A percentile compares a stretch with the other conserved stretches of the same genome.
Conservation (phyloP, 2,797 vertebrate genomes). For the Dendrocincla fuliginosa region DNA sequence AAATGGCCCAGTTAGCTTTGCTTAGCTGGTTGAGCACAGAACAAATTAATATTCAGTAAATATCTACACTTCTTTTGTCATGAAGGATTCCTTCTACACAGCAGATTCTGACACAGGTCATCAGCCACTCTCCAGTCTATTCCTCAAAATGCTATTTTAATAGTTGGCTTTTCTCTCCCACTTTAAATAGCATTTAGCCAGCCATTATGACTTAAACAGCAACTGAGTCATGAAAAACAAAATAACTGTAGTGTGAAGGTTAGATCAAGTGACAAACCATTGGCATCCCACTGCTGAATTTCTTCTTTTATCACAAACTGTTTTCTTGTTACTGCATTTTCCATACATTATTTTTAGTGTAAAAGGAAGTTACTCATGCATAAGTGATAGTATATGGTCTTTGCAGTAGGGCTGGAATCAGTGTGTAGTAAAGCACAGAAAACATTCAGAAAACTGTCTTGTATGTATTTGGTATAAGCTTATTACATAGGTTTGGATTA, state of each 20-base stretch:
- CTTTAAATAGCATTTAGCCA: conserved; percentile 55
- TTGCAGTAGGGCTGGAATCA: background rate
- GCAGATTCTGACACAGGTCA: conserved; percentile 34
- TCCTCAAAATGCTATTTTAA: conserved; percentile 45
- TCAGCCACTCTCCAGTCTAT: background rate
- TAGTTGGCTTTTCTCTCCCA: background rate
- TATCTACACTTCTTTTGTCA: background rate
- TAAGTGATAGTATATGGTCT: background rate
- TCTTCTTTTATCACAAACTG: background rate
- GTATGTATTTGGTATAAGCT: background rate
- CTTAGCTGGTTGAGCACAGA: background rate
- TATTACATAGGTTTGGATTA: background rate
- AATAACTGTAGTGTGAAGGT: conserved; percentile 63
- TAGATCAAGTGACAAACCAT: conserved; percentile 35
- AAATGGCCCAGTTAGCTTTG: background rate
- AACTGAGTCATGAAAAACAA: conserved; percentile 64
- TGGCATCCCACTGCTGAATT: background rate
- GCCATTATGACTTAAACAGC: conserved; percentile 45
- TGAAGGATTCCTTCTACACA: conserved; percentile 9
- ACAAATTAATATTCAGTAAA: conserved; percentile 39
- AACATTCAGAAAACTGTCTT: background rate
- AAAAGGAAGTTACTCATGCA: background rate
- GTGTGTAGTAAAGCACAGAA: background rate
- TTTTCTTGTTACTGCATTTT: background rate
- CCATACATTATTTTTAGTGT: background rate